A percentile compares a stretch with the other conserved stretches of the same genome.
Conservation (phyloP, 2,797 vertebrate species). For the Rhabdomys pumilio region DNA sequence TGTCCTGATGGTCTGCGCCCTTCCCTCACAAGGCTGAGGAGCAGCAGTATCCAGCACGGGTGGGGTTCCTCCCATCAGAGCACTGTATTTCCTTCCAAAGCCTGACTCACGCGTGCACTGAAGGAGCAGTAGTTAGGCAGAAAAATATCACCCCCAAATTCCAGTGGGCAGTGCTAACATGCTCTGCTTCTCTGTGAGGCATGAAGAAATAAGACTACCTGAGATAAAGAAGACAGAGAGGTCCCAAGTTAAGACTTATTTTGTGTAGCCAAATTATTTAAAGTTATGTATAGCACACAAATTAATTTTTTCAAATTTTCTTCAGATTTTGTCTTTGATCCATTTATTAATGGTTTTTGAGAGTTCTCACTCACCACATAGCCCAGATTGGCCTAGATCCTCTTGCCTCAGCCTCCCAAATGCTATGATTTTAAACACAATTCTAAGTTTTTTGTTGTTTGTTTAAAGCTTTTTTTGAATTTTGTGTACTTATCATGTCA, state of each 20-base stretch:
- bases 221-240: background rate
- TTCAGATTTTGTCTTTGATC: background rate
- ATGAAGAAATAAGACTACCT: background rate
- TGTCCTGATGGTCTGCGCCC: rapidly evolving
- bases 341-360: background rate
- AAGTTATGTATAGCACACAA: background rate
- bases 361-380: background rate
- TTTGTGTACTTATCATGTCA: background rate
- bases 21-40: background rate
- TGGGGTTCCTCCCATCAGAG: background rate
- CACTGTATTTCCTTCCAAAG: background rate
- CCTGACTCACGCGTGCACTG: background rate
- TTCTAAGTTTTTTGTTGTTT: background rate
- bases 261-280: background rate
- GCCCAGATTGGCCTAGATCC: background rate
- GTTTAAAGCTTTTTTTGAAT: background rate
- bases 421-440: background rate
- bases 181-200: background rate
- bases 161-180: background rate
- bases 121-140: background rate
- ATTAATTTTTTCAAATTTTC: background rate
- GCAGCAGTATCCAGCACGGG: background rate
- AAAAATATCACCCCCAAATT: slow-evolving; percentile 11
- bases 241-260: background rate
- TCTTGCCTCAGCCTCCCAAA: background rate